These are phyloP conservation scores for Channallabes apus DNA, from an alignment of 2,797 vertebrate species.

Conservation along the genomic window DNA sequence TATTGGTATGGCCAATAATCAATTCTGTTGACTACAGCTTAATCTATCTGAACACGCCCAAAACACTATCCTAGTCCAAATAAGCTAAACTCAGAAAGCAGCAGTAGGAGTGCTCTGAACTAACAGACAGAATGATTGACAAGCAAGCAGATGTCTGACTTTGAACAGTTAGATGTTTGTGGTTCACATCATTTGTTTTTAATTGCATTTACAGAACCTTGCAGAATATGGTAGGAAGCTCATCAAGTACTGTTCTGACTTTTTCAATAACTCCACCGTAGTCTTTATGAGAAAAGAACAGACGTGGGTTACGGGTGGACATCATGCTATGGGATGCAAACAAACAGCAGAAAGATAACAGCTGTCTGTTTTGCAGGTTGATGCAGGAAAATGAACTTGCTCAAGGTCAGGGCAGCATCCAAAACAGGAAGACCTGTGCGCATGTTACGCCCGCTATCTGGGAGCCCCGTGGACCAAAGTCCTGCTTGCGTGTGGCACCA, in stretches of 20 bases:
- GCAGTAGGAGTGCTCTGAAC: background rate
- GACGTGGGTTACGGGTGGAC: constrained; percentile 7
- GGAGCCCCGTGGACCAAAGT: constrained; percentile 60
- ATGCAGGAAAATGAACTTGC: constrained; percentile 69
- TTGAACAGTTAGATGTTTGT: background rate
- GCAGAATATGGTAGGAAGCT: background rate
- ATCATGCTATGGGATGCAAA: constrained; percentile 37
- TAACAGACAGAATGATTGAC: background rate
- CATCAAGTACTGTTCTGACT: background rate
- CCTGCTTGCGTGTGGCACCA: constrained; percentile 65
- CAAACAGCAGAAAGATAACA: constrained; percentile 64
- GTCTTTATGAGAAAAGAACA: background rate
- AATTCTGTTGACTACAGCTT: background rate
- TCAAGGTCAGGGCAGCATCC: constrained; percentile 72
- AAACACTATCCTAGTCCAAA: background rate
- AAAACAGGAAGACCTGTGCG: constrained; percentile 78
- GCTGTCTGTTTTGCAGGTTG: constrained; percentile 61
- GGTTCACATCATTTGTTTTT: background rate
- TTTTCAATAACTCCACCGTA: background rate
- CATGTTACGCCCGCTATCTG: constrained; percentile 66
- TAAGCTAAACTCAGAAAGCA: background rate
- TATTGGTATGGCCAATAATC: background rate
- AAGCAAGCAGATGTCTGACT: background rate
- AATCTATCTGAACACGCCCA: background rate
- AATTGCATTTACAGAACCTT: background rate